Percentiles rank a stretch among this genome's conserved stretches.
Conservation (phyloP, 2,888 invertebrate species). For the Platynereis dumerilii region DNA sequence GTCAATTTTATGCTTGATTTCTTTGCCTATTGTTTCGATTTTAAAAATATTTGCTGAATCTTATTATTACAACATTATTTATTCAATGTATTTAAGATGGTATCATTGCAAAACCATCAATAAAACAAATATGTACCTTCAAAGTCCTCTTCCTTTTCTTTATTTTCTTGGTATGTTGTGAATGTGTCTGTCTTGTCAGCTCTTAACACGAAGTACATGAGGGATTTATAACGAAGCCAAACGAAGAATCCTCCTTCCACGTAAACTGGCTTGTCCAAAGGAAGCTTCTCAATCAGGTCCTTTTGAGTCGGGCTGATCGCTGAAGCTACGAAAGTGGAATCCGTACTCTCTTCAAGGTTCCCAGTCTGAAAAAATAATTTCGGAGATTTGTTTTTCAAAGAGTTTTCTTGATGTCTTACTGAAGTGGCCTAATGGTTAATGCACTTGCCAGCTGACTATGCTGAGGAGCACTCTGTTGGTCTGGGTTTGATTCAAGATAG, state of each 20-base stretch:
- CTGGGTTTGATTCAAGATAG: too few species aligned
- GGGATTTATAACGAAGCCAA: constrained; percentile 77
- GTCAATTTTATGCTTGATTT: too few species aligned
- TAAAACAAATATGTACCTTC: constrained; percentile 28
- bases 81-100: too few species aligned
- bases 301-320: constrained; percentile 82
- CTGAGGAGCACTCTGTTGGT: too few species aligned
- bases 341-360: constrained; percentile 76
- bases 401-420: background rate
- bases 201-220: constrained; percentile 83
- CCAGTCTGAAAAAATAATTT: constrained; percentile 67
- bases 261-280: constrained; percentile 71
- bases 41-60: too few species aligned
- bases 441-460: too few species aligned
- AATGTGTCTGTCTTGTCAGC: constrained; percentile 66
- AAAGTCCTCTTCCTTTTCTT: constrained; percentile 30
- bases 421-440: too few species aligned
- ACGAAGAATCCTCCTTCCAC: constrained; percentile 86
- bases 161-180: constrained; percentile 25
- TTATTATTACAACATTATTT: too few species aligned
- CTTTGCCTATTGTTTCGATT: too few species aligned
- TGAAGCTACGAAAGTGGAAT: constrained; percentile 91
- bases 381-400: background rate
- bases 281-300: constrained; percentile 73
- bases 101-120: too few species aligned